Percentiles rank a stretch among this genome's conserved stretches.
Evolutionary conservation across 2,113 vertebrate genomes (phyloP).

Genomic region (Aphelocoma coerulescens): DNA sequence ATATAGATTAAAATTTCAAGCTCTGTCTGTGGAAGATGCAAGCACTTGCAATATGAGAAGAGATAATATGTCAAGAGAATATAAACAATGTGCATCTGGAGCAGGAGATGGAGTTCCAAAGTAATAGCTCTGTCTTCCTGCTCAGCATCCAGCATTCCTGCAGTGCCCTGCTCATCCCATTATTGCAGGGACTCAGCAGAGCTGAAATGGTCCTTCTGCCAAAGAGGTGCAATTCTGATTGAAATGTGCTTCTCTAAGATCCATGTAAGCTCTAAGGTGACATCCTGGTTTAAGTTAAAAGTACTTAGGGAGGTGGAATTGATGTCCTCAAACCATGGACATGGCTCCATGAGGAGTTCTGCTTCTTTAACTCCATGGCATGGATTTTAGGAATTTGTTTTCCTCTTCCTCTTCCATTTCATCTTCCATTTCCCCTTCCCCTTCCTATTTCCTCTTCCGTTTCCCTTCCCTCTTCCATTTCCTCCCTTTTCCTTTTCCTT

Average conservation of each 20-base stretch:
- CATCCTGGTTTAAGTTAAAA: neutral
- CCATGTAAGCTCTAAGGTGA: neutral
- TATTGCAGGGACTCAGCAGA: neutral
- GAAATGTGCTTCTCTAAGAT: neutral
- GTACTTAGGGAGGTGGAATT: neutral
- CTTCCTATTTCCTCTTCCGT: too few relatives aligned
- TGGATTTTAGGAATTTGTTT: neutral
- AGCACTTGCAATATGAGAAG: neutral
- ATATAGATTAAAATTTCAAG: conserved; percentile 45
- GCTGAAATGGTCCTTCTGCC: neutral
- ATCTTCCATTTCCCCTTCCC: too few relatives aligned
- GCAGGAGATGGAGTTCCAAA: neutral
- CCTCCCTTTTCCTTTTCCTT: accelerated
- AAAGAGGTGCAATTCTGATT: neutral
- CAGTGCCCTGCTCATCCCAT: neutral
- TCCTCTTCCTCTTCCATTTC: neutral
- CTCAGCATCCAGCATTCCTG: neutral
- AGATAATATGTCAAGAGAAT: conserved; percentile 22
- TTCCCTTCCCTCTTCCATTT: accelerated
- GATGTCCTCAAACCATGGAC: neutral
- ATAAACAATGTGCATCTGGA: neutral
- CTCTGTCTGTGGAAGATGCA: conserved; percentile 3
- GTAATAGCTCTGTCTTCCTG: neutral
- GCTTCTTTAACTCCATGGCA: neutral
- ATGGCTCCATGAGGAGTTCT: neutral